A percentile compares a stretch with the other conserved stretches of the same genome.
Conservation (phyloP, 1,140 invertebrate genomes). For the Bombyx mori region ASM3026992v2 NC_085118.1:9870501-9871000, state of each 20-base stretch:
- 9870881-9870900: too few relatives aligned
- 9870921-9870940: constrained; percentile 76
- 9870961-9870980: constrained; percentile 86
- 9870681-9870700: too few relatives aligned
- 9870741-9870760: too few relatives aligned
- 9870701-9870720: too few relatives aligned
- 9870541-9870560: constrained; percentile 54
- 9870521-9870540: constrained; percentile 22
- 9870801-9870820: too few relatives aligned
- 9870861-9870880: too few relatives aligned
- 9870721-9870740: too few relatives aligned
- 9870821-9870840: too few relatives aligned
- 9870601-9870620: constrained; percentile 33
- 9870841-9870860: too few relatives aligned
- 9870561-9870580: constrained; percentile 47
- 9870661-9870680: too few relatives aligned
- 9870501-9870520: constrained; percentile 20
- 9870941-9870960: constrained; percentile 82
- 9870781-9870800: too few relatives aligned
- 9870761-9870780: too few relatives aligned
- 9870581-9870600: constrained; percentile 52
- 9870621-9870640: constrained; percentile 50
- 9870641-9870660: constrained; percentile 29
- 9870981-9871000: constrained; percentile 82
- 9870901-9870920: constrained; percentile 67